These are phyloP conservation scores for Myiagra hebetior DNA, from an alignment of 2,113 vertebrate genomes.

Conservation along the genomic window DNA sequence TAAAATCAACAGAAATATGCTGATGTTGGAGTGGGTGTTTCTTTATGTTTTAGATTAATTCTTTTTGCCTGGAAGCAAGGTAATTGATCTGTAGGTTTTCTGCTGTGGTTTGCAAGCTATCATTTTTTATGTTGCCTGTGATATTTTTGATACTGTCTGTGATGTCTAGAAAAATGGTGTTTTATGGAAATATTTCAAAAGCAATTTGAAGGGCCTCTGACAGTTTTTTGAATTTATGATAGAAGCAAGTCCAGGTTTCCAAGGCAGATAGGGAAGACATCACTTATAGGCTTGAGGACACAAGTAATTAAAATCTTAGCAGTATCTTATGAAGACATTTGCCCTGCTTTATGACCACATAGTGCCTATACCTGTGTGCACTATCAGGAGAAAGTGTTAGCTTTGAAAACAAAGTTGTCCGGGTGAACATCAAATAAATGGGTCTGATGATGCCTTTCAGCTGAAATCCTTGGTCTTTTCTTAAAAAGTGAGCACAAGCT, in stretches of 20 bases:
- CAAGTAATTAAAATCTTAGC: background rate
- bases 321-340: background rate
- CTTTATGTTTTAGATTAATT: background rate
- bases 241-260: background rate
- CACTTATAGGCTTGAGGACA: background rate
- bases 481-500: background rate
- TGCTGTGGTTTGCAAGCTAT: background rate
- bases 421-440: background rate
- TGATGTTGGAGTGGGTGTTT: background rate
- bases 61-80: background rate
- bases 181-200: background rate
- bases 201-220: background rate
- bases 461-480: background rate
- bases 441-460: background rate
- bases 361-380: background rate
- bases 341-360: background rate
- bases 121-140: background rate
- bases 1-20: background rate
- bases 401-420: background rate
- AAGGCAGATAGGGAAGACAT: background rate
- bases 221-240: background rate
- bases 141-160: background rate
- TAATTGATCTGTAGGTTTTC: background rate
- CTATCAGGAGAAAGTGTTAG: background rate
- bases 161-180: background rate